phyloP scores from a whole-genome alignment of 1,140 invertebrate genomes.

The Dryas iulia region DNA sequence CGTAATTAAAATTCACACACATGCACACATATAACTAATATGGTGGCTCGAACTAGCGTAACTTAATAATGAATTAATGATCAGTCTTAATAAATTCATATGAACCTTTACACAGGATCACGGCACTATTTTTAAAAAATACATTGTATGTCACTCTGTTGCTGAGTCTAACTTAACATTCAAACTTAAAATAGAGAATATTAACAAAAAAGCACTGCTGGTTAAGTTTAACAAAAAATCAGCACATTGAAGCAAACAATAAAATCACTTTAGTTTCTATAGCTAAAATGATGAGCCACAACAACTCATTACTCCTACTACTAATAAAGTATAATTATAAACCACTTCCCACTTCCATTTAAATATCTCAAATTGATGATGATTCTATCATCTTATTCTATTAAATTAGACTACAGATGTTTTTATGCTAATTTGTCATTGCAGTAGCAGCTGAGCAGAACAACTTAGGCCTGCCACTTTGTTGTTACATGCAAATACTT shows the following conservation, averaged over 20 bases:
- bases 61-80: conserved; percentile 78
- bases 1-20: conserved; percentile 53
- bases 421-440: neutral
- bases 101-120: conserved; percentile 48
- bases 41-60: conserved; percentile 73
- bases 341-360: conserved; percentile 32
- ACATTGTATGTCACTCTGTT: conserved; percentile 66
- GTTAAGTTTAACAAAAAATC: conserved; percentile 65
- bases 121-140: conserved; percentile 53
- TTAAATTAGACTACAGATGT: conserved; percentile 3
- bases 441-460: neutral
- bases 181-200: conserved; percentile 45
- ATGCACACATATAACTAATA: conserved; percentile 59
- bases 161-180: conserved; percentile 67
- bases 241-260: conserved; percentile 64
- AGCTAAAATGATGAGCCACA: conserved; percentile 44
- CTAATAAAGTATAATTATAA: conserved; percentile 36
- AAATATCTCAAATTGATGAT: conserved; percentile 36
- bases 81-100: conserved; percentile 75
- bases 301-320: conserved; percentile 39
- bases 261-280: conserved; percentile 56
- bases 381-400: conserved; percentile 53
- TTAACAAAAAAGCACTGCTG: conserved; percentile 74
- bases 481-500: neutral
- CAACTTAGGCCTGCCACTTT: neutral